Base-by-base conservation (phyloP, 2,797 vertebrate species). In the Nasua narica region DNA sequence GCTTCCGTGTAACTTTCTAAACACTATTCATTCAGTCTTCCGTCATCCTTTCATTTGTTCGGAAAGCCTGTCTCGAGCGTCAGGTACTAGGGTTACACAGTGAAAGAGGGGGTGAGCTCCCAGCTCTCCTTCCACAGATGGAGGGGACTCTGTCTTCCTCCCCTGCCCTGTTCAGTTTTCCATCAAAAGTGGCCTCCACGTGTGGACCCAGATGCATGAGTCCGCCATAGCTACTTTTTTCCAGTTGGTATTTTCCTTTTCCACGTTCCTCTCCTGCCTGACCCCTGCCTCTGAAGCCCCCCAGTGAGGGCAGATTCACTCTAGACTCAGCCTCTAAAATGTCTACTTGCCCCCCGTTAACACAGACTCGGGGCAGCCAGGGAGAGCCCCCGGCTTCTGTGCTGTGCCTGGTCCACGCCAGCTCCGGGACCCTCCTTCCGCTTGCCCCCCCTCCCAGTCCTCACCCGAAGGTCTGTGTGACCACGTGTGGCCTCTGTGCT, bases 41-140 rank as follows among this genome's bases (percentile, higher is more conserved):
- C 48, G 87, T 82, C 87, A 54, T 65, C 95, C 67, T 87, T n/a
- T 90, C 85, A 58, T 84, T 86, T 91, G 56, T 89, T 90, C 25
- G 85, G 32, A 95, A 56, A 46, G 15, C 19, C 15, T 50, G 82
- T 83, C 29, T 56, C 50, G 54, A 56, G 72, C 27, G 35, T 81
- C 87, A 74, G 62, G 56, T 16, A 2, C 87, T 23, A 52, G 46
- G 56, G 76, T 56, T 16, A 40, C 21, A 54, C 32, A 32, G 46
- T 27, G 23, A 54, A 54, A 87, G 72, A 88, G 67, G 74, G 70
- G 9, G 85, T 1, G 14, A 90, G 11, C 29, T 50, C 56, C 29
- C n/a, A 52, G 65, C 54, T n/a, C 16, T 54, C 29, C 29, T 37
- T 54, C 48, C 18, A 6, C 48, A 90, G 46, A 19, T 1, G n/a